These are phyloP conservation scores for Anas acuta DNA, from an alignment of 2,797 vertebrate species.

Conservation along the genomic window DNA sequence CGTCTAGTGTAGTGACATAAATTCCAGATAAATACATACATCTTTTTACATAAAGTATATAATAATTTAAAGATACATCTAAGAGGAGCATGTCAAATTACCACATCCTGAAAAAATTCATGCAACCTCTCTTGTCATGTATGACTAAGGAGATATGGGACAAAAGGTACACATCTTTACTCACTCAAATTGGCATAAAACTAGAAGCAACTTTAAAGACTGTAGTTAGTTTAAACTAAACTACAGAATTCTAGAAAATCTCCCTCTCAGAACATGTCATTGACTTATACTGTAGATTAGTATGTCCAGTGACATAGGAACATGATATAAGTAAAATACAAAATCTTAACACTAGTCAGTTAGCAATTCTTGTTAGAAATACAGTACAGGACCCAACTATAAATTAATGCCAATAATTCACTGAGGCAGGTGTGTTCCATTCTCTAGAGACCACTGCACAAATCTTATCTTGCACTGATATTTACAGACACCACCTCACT, in stretches of 20 bases:
- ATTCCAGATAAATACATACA: neutral
- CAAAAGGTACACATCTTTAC: neutral
- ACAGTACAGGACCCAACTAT: neutral
- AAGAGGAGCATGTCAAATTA: neutral
- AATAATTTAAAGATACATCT: neutral
- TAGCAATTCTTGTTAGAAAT: neutral
- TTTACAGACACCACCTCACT: conserved; percentile 8
- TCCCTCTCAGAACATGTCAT: neutral
- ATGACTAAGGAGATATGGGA: neutral
- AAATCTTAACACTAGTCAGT: neutral
- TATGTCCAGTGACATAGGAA: neutral
- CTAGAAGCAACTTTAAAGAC: neutral
- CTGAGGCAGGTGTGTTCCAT: neutral
- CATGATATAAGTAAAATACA: neutral
- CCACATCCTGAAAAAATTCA: neutral
- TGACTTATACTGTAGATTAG: neutral
- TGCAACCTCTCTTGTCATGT: neutral
- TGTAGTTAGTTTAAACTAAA: neutral
- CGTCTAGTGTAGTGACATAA: neutral
- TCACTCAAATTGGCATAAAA: neutral
- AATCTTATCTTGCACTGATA: neutral
- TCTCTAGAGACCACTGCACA: neutral
- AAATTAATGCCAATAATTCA: conserved; percentile 5
- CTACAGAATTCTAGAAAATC: neutral
- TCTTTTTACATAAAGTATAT: neutral